Percentiles rank a stretch among this genome's conserved stretches.
phyloP scores from a whole-genome alignment of 2,888 invertebrate genomes.

The Gastracanthus pulcherrimus region DNA sequence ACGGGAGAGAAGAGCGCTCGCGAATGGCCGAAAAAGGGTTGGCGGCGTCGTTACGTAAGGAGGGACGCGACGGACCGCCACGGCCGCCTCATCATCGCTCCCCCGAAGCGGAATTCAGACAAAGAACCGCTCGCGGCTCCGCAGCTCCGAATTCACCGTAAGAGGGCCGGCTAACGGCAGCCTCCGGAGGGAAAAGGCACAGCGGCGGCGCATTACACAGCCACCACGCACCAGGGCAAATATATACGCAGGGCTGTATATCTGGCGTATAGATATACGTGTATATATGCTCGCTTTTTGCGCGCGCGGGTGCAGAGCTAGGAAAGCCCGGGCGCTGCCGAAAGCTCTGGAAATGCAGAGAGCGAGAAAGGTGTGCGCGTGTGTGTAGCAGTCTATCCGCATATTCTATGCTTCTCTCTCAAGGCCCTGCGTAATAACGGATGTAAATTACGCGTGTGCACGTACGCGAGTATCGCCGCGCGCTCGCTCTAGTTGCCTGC shows the following conservation, averaged over 20 bases:
- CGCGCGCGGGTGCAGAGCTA: neutral
- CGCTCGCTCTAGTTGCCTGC: slow-evolving; percentile 55
- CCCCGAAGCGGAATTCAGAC: slow-evolving; percentile 53
- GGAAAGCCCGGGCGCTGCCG: neutral
- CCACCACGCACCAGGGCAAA: neutral
- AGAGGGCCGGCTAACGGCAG: no score
- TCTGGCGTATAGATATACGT: neutral
- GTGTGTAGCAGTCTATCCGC: slow-evolving; percentile 1
- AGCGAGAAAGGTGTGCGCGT: slow-evolving; percentile 17
- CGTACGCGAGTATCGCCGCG: slow-evolving; percentile 57
- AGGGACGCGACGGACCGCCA: no score
- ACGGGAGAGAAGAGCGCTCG: neutral
- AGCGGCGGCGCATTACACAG: neutral
- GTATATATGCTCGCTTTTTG: slow-evolving; percentile 28
- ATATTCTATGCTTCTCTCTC: slow-evolving; percentile 36
- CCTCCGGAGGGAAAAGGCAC: slow-evolving; percentile 50
- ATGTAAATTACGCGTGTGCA: slow-evolving; percentile 77
- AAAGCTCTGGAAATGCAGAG: slow-evolving; percentile 49
- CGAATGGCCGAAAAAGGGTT: slow-evolving; percentile 43
- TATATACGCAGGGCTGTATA: neutral
- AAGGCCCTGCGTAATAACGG: slow-evolving; percentile 74
- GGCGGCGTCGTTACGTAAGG: slow-evolving; percentile 53
- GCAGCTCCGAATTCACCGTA: no score
- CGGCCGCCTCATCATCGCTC: slow-evolving; percentile 21
- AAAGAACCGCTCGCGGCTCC: slow-evolving; percentile 54